A percentile compares a stretch with the other conserved stretches of the same genome.
Evolutionary conservation across 2,888 invertebrate genomes (phyloP).

Genomic region (Drosophila borborema): DNA sequence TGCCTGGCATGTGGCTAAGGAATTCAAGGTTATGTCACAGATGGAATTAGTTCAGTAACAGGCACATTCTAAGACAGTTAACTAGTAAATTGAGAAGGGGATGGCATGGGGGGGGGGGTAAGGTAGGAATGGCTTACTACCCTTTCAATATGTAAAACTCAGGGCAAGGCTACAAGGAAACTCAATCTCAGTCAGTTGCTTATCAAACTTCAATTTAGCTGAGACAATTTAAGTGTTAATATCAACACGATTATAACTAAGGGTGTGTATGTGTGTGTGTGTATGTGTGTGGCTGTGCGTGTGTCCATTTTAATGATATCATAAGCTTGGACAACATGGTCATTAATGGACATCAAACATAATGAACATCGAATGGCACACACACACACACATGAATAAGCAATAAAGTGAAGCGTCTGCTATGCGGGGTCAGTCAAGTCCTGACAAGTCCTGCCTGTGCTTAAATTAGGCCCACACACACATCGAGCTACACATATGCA

Average conservation of each 20-base stretch:
- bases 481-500: slow-evolving; percentile 8
- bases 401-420: slow-evolving; percentile 9
- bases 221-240: slow-evolving; percentile 40
- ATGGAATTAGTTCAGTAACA: slow-evolving; percentile 56
- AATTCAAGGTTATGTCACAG: slow-evolving; percentile 49
- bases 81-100: slow-evolving; percentile 19
- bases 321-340: slow-evolving; percentile 62
- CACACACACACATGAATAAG: slow-evolving; percentile 17
- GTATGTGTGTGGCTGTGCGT: slow-evolving; percentile 12
- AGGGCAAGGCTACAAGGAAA: slow-evolving; percentile 9
- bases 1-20: slow-evolving; percentile 27
- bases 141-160: not conserved
- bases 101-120: not conserved
- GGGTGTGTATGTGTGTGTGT: slow-evolving; percentile 9
- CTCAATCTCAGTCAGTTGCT: slow-evolving; percentile 22
- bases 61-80: slow-evolving; percentile 33
- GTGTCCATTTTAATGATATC: slow-evolving; percentile 62
- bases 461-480: slow-evolving; percentile 46
- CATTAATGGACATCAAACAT: slow-evolving; percentile 67
- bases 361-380: slow-evolving; percentile 48
- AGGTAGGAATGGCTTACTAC: not conserved
- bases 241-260: slow-evolving; percentile 29
- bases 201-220: slow-evolving; percentile 30
- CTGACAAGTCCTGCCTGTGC: slow-evolving; percentile 49
- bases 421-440: slow-evolving; percentile 28